Evolutionary conservation across 2,797 vertebrate species (phyloP).

Genomic region (Natrix natrix): DNA sequence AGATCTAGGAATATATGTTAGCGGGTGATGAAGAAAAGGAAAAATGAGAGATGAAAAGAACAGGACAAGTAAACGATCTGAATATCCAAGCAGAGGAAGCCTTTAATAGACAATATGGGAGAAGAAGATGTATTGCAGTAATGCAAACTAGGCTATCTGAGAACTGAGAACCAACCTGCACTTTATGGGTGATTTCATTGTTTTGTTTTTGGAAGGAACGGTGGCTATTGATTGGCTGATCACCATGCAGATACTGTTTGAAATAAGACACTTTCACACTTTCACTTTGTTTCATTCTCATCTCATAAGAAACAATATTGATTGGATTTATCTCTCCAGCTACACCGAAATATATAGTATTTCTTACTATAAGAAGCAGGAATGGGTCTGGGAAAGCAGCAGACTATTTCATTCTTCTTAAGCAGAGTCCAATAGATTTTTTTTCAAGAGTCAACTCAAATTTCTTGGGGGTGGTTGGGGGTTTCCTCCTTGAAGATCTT

Average conservation of each 20-base stretch:
- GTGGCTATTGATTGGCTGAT: background rate
- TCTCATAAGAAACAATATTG: background rate
- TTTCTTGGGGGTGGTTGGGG: too few relatives aligned
- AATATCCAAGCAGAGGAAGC: background rate
- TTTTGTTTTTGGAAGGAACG: background rate
- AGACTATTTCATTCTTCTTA: background rate
- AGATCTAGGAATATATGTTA: background rate
- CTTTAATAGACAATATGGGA: background rate
- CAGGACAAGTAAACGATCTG: background rate
- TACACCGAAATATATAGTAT: too few relatives aligned
- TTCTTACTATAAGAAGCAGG: background rate
- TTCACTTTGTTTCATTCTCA: background rate
- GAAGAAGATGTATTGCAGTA: background rate
- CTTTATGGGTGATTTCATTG: too few relatives aligned
- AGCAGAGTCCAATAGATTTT: background rate
- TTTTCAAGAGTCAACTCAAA: background rate
- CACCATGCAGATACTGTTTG: background rate
- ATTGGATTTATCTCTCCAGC: background rate
- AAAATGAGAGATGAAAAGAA: background rate
- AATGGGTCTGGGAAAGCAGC: background rate
- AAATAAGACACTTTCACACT: background rate
- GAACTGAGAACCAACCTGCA: background rate
- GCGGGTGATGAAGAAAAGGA: background rate
- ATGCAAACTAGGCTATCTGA: too few relatives aligned
- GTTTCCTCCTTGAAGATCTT: background rate